Percentiles rank a stretch among this genome's conserved stretches.
Evolutionary conservation across 2,113 vertebrate species (phyloP).

Genomic region (Setophaga petechia): DNA sequence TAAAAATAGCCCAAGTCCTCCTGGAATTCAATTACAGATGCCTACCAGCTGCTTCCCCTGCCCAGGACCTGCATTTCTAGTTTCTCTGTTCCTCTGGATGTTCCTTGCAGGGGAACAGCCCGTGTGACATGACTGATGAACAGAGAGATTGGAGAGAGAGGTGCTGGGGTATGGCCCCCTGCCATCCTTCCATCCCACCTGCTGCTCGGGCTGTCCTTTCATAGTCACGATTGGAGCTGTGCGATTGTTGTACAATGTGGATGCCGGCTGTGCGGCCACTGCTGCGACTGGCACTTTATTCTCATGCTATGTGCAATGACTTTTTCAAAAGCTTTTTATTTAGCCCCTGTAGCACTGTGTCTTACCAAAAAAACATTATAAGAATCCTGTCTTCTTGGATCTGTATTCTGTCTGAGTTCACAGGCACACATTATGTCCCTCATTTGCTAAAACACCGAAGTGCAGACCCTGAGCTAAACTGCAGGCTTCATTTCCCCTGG

Average conservation of each 20-base stretch:
- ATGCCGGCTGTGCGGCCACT: conserved; percentile 43
- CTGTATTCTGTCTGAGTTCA: conserved; percentile 41
- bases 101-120: conserved; percentile 10
- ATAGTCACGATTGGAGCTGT: conserved; percentile 11
- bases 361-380: background rate
- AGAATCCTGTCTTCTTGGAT: conserved; percentile 44
- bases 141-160: background rate
- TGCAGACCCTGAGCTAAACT: conserved; percentile 25
- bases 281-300: conserved; percentile 57
- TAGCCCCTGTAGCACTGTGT: conserved; percentile 46
- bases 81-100: conserved; percentile 47
- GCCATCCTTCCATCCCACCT: conserved; percentile 28
- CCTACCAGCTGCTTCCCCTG: conserved; percentile 61
- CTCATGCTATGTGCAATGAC: conserved; percentile 48
- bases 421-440: background rate
- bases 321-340: conserved; percentile 62
- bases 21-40: conserved; percentile 63
- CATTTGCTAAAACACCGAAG: conserved; percentile 26
- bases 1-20: conserved; percentile 59
- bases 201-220: conserved; percentile 41
- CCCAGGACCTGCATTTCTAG: background rate
- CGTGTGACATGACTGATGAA: conserved; percentile 31
- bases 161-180: background rate
- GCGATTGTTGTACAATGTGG: conserved; percentile 35
- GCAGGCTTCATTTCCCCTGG: conserved; percentile 23